Conservation (phyloP, 2,113 vertebrate species). For the Oplegnathus fasciatus region DNA sequence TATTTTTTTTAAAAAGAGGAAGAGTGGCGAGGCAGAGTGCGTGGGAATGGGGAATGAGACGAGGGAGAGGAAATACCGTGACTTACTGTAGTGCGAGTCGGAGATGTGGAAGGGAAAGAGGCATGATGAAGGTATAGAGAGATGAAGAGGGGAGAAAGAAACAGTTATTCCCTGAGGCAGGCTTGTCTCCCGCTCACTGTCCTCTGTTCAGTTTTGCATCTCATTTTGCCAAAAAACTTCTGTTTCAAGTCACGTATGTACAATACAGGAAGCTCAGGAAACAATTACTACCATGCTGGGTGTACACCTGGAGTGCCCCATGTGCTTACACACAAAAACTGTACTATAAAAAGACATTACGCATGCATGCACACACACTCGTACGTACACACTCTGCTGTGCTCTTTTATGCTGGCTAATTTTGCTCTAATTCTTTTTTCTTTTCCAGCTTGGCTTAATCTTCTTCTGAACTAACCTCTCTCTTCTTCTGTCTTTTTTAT, state of each 20-base stretch:
- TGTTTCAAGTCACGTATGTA: constrained; percentile 30
- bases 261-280: constrained; percentile 56
- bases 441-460: constrained; percentile 53
- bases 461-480: constrained; percentile 54
- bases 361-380: constrained; percentile 18
- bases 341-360: constrained; percentile 44
- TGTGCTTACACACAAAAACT: constrained; percentile 39
- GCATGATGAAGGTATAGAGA: constrained; percentile 42
- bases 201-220: constrained; percentile 44
- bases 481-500: constrained; percentile 37
- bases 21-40: constrained; percentile 22
- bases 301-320: constrained; percentile 66
- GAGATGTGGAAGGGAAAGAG: constrained; percentile 36
- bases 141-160: constrained; percentile 38
- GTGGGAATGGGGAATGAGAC: constrained; percentile 18
- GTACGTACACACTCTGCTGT: constrained; percentile 7
- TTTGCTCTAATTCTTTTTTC: constrained; percentile 46
- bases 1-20: constrained; percentile 24
- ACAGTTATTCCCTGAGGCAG: constrained; percentile 38
- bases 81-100: background rate
- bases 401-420: constrained; percentile 26
- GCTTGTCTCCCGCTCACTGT: constrained; percentile 31
- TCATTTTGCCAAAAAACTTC: constrained; percentile 52
- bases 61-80: constrained; percentile 19
- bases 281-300: constrained; percentile 70